Evolutionary conservation across 2,113 vertebrate species (phyloP), one percentile per base, ranked within the genome.

Genomic region (Pedetes capensis): DNA sequence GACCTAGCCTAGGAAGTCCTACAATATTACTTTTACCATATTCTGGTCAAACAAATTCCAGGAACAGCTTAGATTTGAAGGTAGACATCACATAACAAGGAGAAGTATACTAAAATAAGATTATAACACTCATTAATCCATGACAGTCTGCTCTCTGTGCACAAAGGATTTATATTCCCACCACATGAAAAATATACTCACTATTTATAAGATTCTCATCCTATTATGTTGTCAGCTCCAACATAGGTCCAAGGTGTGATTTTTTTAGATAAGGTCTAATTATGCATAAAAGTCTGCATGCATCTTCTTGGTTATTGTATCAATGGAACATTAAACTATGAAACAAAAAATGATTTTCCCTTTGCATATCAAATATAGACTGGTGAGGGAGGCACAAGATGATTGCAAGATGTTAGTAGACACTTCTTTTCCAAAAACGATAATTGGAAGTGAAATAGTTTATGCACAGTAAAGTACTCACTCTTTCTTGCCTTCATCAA

Each of bases 251-350:
- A 64, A 3, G 5, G 32, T 76, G 72, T 20, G 57, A 61, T 87
- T 66, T 39, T n/a, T 39, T 6, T 86, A 23, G 87, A 87, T 55
- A 37, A 68, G 7, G 18, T 27, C 39, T 69, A 29, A 53, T 75
- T 64, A 22, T 16, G 23, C 13, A 59, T 12, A 12, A 82, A 81
- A n/a, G 6, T 42, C 23, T 6, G 74, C 84, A 16, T 66, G 9
- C 8, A 57, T 37, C 49, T 66, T 25, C 17, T 64, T 85, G 49
- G 27, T 34, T 44, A 44, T 5, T 2, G 34, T 17, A 17, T 53
- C 51, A 49, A 8, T 2, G 44, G 44, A 64, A 22, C 12, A 11
- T 8, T 51, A 51, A 82, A 0, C 0, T 0, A 2, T 12, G 29
- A 49, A 47, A 76, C 18, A 89, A 32, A 39, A 64, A 39, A 4